Conservation (phyloP, 2,113 vertebrate genomes). For the Indri indri region DNA sequence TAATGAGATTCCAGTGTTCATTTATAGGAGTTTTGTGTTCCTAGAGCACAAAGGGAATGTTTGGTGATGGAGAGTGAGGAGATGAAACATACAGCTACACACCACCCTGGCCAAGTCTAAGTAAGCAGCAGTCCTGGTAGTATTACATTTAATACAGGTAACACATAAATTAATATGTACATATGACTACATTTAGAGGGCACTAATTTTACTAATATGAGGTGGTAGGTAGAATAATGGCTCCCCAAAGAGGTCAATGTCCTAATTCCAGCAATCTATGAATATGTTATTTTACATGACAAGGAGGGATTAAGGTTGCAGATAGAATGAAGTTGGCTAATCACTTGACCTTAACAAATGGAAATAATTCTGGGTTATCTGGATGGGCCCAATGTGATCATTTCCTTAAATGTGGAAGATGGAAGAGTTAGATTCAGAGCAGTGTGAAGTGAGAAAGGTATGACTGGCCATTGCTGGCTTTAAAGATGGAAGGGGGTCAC, state of each 20-base stretch:
- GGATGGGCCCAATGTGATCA: neutral
- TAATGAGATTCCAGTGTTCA: neutral
- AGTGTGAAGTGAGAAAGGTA: accelerated
- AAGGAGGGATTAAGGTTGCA: neutral
- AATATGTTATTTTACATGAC: neutral
- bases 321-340: neutral
- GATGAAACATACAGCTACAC: neutral
- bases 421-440: neutral
- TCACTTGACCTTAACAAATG: neutral
- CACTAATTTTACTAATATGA: neutral
- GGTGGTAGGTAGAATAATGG: neutral
- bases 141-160: neutral
- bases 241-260: neutral
- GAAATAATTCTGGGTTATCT: neutral
- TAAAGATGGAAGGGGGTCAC: neutral
- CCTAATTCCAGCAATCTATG: neutral
- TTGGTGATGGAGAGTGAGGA: neutral
- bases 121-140: neutral
- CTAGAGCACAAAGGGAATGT: neutral
- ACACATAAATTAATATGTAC: neutral
- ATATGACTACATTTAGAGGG: neutral
- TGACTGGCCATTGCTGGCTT: accelerated
- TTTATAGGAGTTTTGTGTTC: neutral
- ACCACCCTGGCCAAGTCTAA: neutral
- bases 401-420: neutral